A percentile compares a stretch with the other conserved stretches of the same genome.
Evolutionary conservation across 92 coral and sea anemone genomes (phyloP).

Genomic region (Zoanthus gigantus): DNA sequence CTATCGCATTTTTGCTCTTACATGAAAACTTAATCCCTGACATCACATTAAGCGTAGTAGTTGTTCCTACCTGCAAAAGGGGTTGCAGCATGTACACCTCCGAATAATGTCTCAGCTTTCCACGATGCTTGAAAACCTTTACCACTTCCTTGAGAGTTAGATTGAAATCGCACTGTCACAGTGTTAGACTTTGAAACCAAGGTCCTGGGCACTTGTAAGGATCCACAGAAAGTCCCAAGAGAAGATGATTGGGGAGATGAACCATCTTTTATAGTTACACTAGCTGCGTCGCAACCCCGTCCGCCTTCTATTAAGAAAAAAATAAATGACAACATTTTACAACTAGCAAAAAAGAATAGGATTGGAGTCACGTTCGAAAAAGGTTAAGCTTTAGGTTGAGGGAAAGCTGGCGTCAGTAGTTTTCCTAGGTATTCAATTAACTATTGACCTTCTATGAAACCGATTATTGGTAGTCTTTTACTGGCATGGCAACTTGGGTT

Average conservation of each 20-base stretch:
- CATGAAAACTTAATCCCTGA: not conserved
- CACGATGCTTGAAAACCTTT: conserved; percentile 26
- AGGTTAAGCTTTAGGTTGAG: no score
- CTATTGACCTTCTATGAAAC: no score
- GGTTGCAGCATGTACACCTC: not conserved
- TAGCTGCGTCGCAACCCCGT: conserved; percentile 28
- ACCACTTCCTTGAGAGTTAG: not conserved
- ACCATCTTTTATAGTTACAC: conserved; percentile 21
- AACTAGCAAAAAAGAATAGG: no score
- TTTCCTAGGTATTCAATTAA: no score
- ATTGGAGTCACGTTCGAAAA: no score
- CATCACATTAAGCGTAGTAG: not conserved
- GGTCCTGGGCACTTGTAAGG: not conserved
- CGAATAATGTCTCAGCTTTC: conserved; percentile 6
- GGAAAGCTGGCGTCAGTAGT: no score
- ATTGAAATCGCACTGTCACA: conserved; percentile 12
- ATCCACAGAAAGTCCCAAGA: conserved; percentile 35
- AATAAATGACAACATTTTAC: not conserved
- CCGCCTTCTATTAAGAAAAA: conserved; percentile 18
- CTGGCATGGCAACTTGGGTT: no score
- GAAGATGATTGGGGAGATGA: not conserved
- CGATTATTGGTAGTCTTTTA: no score
- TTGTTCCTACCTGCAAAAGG: not conserved
- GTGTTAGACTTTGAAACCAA: conserved; percentile 30
- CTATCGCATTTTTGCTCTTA: no score